Evolutionary conservation across 2,113 vertebrate species (phyloP), one percentile per base, ranked within the genome.

Genomic region (Turdus rufiventris): DNA sequence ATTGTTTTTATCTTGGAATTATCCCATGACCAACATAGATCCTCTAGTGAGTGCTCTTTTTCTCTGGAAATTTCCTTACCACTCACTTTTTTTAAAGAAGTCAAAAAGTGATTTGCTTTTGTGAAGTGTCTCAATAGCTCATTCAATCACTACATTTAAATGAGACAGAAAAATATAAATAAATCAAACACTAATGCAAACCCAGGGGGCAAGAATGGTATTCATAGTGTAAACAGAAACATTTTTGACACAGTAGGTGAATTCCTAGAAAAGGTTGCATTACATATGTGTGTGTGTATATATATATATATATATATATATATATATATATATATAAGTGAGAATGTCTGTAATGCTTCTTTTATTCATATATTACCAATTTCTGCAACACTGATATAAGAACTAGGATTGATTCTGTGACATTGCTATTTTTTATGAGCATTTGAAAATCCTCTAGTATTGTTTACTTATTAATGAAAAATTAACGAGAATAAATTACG

Each of bases 181-280:
- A 83, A 93, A 95, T 93, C 20, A 94, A 94, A 38, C 25, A 42
- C 6, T 96, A 93, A 74, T 80, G 5, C 50, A 95, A 88, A 26
- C 17, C 13, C 15, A 76, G 60, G 33, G 72, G 40, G 42, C 3
- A 77, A 48, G 71, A 76, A 77, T 72, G 42, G 18, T 91, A 29
- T 40, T 90, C 60, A n/a, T 12, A 50, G 15, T 25, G 31, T 61
- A 72, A 90, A 94, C 38, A 93, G 56, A 73, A 77, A 58, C 17
- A 85, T 51, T 48, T 94, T 70, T 83, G 76, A 71, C 56, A 38
- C 2, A 86, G 21, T 51, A 57, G 23, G 42, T 85, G 54, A 71
- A 56, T 95, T 95, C 48, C 40, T 76, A 93, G 36, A 33, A 63
- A 48, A 87, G 58, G 90, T 68, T 42, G 65, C 14, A 61, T 58